Evolutionary conservation across 2,113 vertebrate species (phyloP).

Genomic region (Chamaea fasciata): DNA sequence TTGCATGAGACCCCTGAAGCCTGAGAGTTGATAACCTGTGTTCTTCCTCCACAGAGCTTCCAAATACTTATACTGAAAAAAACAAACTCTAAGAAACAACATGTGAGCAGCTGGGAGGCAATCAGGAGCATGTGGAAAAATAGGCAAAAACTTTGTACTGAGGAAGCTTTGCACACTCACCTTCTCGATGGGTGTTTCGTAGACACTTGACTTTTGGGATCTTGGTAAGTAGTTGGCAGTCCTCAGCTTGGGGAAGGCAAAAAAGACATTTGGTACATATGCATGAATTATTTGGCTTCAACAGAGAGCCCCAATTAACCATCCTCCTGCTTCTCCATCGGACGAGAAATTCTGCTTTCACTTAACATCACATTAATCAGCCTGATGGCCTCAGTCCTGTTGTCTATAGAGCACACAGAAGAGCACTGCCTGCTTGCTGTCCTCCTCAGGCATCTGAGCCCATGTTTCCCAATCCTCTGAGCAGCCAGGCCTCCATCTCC

Average conservation of each 20-base stretch:
- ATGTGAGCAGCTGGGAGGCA: neutral
- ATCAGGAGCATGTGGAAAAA: neutral
- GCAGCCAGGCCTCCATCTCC: neutral
- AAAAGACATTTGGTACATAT: slow-evolving; percentile 16
- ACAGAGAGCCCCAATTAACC: slow-evolving; percentile 7
- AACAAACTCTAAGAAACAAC: neutral
- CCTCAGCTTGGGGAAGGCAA: slow-evolving; percentile 79
- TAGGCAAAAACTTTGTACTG: neutral
- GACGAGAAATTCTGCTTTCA: slow-evolving; percentile 38
- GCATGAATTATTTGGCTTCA: neutral
- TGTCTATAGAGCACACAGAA: neutral
- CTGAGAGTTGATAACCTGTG: neutral
- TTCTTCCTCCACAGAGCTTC: neutral
- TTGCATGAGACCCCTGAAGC: neutral
- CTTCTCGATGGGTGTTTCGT: slow-evolving; percentile 87
- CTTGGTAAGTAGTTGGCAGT: slow-evolving; percentile 93
- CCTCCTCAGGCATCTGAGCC: neutral
- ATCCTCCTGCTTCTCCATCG: neutral
- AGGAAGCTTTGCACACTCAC: slow-evolving; percentile 68
- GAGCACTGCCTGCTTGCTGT: slow-evolving; percentile 1
- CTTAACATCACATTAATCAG: slow-evolving; percentile 44
- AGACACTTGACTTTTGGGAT: slow-evolving; percentile 95
- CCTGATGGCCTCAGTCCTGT: slow-evolving; percentile 1
- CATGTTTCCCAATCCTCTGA: neutral
- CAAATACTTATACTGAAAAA: neutral